Base-by-base conservation (phyloP, 2,113 vertebrate species). In the Tautogolabrus adspersus region DNA sequence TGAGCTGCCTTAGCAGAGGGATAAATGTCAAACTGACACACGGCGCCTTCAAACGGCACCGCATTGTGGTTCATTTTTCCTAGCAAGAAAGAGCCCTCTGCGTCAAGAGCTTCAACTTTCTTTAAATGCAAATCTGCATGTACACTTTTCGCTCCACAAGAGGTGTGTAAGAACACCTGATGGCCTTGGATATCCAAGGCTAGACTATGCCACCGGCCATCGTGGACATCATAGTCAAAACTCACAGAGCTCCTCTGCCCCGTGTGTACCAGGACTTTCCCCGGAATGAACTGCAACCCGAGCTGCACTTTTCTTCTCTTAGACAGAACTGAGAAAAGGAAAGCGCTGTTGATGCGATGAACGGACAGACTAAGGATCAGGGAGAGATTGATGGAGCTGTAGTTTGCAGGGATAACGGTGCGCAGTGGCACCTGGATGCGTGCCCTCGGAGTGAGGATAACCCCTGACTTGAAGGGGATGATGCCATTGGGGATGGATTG, bases 21-120 rank as follows among this genome's bases (percentile, higher is more conserved):
- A 91, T 98, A 96, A 92, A 99, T 94, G 92, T 98, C 97, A 52
- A 99, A 97, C 87, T 99, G 98, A 91, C 98, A 99, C 80, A 99
- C 91, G 72, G 97, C 96, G 15, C 98, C 97, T 95, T 99, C 98
- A 57, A 99, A 99, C 52, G 95, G 95, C 85, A 96, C 96, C 0
- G 96, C 94, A 47, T 94, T 95, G 16, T 95, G 96, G 91, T 94
- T 97, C 89, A 95, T 96, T 91, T 95, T 99, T 60, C 97, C 98
- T 62, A 99, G 94, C 78, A 97, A 94, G 92, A 99, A 99, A 80
- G 94, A 95, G 12, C 97, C 97, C 0, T 95, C 94, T 0, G 96
- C 96, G 87, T 98, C 96, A 57, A 99, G 92, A 0, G 47, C 65
- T 59, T 94, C 92, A 62, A 94, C 94, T 89, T 96, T 96, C 88